Evolutionary conservation across 2,888 invertebrate genomes (phyloP).

Genomic region (Platycheirus albimanus): DNA sequence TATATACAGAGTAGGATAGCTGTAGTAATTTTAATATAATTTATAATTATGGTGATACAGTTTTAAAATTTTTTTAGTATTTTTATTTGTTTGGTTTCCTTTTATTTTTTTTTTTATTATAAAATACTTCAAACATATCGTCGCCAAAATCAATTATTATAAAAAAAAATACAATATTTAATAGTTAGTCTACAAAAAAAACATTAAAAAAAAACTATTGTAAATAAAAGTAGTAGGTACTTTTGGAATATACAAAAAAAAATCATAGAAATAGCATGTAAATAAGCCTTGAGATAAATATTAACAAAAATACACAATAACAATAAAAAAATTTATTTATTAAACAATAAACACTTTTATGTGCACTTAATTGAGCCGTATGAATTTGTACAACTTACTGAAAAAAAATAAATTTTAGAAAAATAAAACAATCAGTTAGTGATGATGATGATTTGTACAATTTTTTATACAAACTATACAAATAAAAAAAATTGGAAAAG

Average conservation of each 20-base stretch:
- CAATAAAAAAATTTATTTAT: slow-evolving; percentile 6
- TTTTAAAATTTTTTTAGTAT: background rate
- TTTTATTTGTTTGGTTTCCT: slow-evolving; percentile 15
- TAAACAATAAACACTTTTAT: slow-evolving; percentile 33
- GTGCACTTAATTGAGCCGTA: slow-evolving; percentile 57
- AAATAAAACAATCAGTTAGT: slow-evolving; percentile 60
- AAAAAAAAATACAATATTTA: background rate
- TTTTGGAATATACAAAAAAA: slow-evolving; percentile 6
- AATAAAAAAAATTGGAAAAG: background rate
- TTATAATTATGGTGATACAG: slow-evolving; percentile 21
- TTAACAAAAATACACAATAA: slow-evolving; percentile 13
- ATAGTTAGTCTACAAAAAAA: slow-evolving; percentile 8
- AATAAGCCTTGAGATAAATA: slow-evolving; percentile 44
- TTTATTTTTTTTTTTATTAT: background rate
- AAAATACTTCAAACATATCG: slow-evolving; percentile 55
- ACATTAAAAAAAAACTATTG: background rate
- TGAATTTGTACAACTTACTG: slow-evolving; percentile 59
- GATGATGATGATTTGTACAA: slow-evolving; percentile 70
- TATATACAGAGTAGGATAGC: slow-evolving; percentile 45
- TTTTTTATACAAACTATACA: slow-evolving; percentile 63
- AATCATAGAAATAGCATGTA: slow-evolving; percentile 42
- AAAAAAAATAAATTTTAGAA: slow-evolving; percentile 6
- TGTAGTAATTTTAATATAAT: background rate
- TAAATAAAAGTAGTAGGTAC: slow-evolving; percentile 5
- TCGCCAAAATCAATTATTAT: slow-evolving; percentile 54